Evolutionary conservation across 23 tunicate species (phyloP).

Genomic region (Diplosoma virens): DNA sequence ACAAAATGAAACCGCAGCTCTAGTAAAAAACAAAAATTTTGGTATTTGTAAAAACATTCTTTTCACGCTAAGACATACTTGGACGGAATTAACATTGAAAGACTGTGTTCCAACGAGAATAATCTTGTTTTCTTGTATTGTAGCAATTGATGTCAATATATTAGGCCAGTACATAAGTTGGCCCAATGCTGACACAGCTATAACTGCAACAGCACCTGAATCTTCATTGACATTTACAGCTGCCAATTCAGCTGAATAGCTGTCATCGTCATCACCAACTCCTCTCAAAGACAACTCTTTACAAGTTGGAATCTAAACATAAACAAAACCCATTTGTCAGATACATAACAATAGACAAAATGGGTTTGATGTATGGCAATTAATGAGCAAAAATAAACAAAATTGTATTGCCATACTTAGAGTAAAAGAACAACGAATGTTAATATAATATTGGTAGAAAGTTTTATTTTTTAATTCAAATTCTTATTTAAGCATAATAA

Average conservation of each 20-base stretch:
- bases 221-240: conserved; percentile 25
- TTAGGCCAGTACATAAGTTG: conserved; percentile 58
- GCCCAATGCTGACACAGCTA: conserved; percentile 43
- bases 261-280: not conserved
- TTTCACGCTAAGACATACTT: no score
- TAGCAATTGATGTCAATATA: conserved; percentile 31
- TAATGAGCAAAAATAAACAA: no score
- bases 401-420: no score
- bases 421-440: no score
- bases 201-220: conserved; percentile 27
- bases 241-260: conserved; percentile 24
- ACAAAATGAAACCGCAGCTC: conserved; percentile 21
- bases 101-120: conserved; percentile 19
- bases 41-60: not conserved
- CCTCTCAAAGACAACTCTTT: conserved; percentile 51
- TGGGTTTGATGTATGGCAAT: no score
- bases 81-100: conserved; percentile 18
- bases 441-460: no score
- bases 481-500: no score
- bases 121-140: conserved; percentile 27
- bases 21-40: not conserved
- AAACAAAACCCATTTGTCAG: no score
- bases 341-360: no score
- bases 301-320: conserved; percentile 50
- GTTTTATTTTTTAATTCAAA: no score